Evolutionary conservation across 2,113 vertebrate genomes (phyloP).

Genomic region (Cyprinodon tularosa): DNA sequence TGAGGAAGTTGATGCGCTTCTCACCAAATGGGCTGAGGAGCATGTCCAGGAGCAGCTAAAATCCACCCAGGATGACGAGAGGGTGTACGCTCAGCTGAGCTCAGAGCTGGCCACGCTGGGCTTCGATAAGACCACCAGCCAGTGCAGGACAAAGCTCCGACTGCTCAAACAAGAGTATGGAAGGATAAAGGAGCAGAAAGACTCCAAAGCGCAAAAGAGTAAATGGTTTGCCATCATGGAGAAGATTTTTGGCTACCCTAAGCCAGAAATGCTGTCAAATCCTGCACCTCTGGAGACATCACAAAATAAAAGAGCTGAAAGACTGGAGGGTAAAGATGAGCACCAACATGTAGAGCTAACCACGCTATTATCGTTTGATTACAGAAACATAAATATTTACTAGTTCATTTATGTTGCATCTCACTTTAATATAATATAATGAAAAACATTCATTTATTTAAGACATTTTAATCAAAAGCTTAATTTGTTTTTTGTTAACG

Average conservation of each 20-base stretch:
- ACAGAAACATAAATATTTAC: neutral
- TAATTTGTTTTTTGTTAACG: too few species aligned
- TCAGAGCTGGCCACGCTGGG: constrained; percentile 38
- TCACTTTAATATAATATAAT: neutral
- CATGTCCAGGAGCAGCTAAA: constrained; percentile 19
- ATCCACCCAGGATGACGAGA: constrained; percentile 4
- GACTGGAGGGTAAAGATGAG: constrained; percentile 14
- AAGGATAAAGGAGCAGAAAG: neutral
- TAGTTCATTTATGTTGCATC: neutral
- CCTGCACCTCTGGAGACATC: neutral
- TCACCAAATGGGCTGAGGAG: constrained; percentile 28
- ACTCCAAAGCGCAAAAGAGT: constrained; percentile 3
- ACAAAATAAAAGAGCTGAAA: neutral
- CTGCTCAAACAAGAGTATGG: constrained; percentile 31
- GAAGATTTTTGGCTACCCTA: neutral
- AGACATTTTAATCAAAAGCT: neutral
- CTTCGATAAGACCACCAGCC: constrained; percentile 42
- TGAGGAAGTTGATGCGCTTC: constrained; percentile 34
- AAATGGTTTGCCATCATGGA: constrained; percentile 39
- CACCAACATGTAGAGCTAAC: too few species aligned
- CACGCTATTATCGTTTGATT: neutral
- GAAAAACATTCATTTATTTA: neutral
- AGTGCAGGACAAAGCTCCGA: constrained; percentile 26
- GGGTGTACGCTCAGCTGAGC: constrained; percentile 39
- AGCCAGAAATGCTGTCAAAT: neutral